Evolutionary conservation across 2,797 vertebrate genomes (phyloP).

Genomic region (Enteromius thamalakanensis): DNA sequence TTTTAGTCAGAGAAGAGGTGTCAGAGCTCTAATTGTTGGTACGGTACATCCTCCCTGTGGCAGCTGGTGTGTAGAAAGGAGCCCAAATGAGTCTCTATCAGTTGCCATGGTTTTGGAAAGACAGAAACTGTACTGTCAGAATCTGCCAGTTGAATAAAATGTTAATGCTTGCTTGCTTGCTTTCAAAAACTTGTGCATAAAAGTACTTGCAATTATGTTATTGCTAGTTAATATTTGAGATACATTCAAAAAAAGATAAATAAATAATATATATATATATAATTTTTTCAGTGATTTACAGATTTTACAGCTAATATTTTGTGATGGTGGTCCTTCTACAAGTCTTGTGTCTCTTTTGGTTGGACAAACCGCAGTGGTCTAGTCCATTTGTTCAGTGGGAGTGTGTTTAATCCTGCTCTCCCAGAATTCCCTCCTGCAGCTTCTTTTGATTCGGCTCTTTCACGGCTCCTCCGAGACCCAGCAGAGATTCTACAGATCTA

Average conservation of each 20-base stretch:
- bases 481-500: slow-evolving; percentile 2
- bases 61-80: slow-evolving; percentile 28
- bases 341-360: not conserved
- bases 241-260: no score
- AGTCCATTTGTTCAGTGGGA: slow-evolving; percentile 36
- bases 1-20: slow-evolving; percentile 1
- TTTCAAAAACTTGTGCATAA: not conserved
- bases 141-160: slow-evolving; percentile 13
- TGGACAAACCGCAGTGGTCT: not conserved
- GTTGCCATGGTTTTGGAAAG: slow-evolving; percentile 46
- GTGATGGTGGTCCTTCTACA: not conserved
- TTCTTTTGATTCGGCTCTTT: slow-evolving; percentile 22
- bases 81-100: slow-evolving; percentile 4
- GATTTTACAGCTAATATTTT: not conserved
- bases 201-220: not conserved
- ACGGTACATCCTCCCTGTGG: slow-evolving; percentile 4
- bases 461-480: slow-evolving; percentile 12
- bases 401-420: slow-evolving; percentile 26
- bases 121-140: slow-evolving; percentile 13
- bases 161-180: not conserved
- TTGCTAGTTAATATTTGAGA: not conserved
- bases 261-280: not conserved
- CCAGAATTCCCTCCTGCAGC: slow-evolving; percentile 39
- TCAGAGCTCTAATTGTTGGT: slow-evolving; percentile 16
- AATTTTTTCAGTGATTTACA: no score